Evolutionary conservation across 2,888 invertebrate genomes (phyloP).

Genomic region (Diloba caeruleocephala): DNA sequence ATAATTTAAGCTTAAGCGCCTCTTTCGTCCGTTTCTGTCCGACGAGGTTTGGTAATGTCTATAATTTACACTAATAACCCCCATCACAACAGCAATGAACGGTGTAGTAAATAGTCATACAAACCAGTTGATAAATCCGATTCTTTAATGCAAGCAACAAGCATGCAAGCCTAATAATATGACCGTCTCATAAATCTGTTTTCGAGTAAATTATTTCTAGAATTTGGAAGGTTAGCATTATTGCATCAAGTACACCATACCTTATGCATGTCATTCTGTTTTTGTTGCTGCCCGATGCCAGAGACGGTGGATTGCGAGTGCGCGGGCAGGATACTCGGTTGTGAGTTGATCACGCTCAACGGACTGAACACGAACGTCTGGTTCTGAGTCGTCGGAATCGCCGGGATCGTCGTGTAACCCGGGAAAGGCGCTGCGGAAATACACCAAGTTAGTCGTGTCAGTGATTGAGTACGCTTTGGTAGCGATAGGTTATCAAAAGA

Average conservation of each 20-base stretch:
- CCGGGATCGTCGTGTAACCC: slow-evolving; percentile 94
- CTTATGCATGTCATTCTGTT: slow-evolving; percentile 91
- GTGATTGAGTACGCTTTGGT: background rate
- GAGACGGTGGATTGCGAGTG: slow-evolving; percentile 87
- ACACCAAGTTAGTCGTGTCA: slow-evolving; percentile 4
- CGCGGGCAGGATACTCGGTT: slow-evolving; percentile 90
- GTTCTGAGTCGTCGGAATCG: slow-evolving; percentile 93
- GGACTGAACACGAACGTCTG: slow-evolving; percentile 94
- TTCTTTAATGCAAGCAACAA: too few relatives aligned
- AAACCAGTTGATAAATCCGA: too few relatives aligned
- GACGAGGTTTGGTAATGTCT: too few relatives aligned
- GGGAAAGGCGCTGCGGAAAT: slow-evolving; percentile 89
- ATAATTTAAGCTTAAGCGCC: too few relatives aligned
- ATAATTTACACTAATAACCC: too few relatives aligned
- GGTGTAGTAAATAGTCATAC: too few relatives aligned
- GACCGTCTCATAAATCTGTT: too few relatives aligned
- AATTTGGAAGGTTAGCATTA: too few relatives aligned
- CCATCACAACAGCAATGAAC: too few relatives aligned
- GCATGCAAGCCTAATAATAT: too few relatives aligned
- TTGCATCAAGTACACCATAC: slow-evolving; percentile 75
- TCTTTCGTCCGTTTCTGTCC: too few relatives aligned
- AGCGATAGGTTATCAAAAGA: background rate
- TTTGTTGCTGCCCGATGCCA: slow-evolving; percentile 88
- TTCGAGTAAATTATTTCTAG: too few relatives aligned
- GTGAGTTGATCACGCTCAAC: slow-evolving; percentile 92